A percentile compares a stretch with the other conserved stretches of the same genome.
phyloP scores from a whole-genome alignment of 2,888 invertebrate species.

The Chymomyza procnemis region DNA sequence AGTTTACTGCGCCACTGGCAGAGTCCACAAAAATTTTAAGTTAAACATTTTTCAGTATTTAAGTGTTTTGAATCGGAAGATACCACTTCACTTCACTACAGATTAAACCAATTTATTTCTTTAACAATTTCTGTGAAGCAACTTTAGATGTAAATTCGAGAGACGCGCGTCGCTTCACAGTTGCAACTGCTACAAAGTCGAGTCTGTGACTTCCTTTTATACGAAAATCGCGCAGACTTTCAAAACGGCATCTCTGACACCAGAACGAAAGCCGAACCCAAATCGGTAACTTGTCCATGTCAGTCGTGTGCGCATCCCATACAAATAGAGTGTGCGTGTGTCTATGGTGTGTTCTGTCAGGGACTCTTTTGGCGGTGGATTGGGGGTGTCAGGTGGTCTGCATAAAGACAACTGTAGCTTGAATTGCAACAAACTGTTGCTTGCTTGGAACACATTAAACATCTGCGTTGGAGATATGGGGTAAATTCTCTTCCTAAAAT shows the following conservation, averaged over 20 bases:
- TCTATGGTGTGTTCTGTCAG: conserved; percentile 19
- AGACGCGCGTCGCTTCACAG: conserved; percentile 60
- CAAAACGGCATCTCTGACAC: conserved; percentile 14
- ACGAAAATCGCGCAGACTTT: conserved; percentile 28
- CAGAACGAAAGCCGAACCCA: conserved; percentile 29
- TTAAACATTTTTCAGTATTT: conserved; percentile 6
- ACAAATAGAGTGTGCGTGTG: conserved; percentile 9
- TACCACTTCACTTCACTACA: neutral
- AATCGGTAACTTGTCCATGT: conserved; percentile 11
- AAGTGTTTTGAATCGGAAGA: neutral
- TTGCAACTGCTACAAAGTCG: conserved; percentile 54
- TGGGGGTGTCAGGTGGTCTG: conserved; percentile 4
- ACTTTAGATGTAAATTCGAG: conserved; percentile 9
- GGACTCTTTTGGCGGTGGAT: conserved; percentile 9
- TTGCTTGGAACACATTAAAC: conserved; percentile 7
- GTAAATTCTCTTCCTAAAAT: neutral
- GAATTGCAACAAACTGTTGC: conserved; percentile 67
- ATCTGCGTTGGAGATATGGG: neutral
- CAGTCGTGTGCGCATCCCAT: conserved; percentile 20
- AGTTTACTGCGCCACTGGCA: neutral
- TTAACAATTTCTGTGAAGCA: neutral
- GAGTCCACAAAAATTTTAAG: neutral
- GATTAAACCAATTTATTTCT: too few relatives aligned
- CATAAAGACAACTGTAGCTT: conserved; percentile 46
- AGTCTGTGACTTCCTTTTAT: conserved; percentile 51